Evolutionary conservation across 2,888 invertebrate species (phyloP), one percentile per base, ranked within the genome.

Genomic region (Drosophila subsilvestris): DNA sequence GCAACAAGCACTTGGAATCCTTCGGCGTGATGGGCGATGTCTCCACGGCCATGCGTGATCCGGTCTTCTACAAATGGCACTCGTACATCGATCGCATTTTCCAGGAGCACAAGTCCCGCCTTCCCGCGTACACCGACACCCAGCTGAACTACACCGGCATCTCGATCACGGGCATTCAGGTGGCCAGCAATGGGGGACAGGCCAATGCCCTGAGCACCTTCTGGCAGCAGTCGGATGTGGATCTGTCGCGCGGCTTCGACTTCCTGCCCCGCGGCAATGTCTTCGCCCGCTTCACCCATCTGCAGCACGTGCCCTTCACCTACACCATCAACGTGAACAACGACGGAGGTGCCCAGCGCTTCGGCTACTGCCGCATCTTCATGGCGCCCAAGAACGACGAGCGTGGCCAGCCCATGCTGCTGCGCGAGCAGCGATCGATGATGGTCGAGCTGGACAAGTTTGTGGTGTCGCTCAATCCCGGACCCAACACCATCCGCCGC

Each of bases 21-120:
- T 96, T 96, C 84, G 95, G 96, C 45, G 95, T 96, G 29, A 97
- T 97, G 94, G 97, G 96, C 0, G 97, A 97, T 88, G 94, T 96
- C 0, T 94, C 96, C 0, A 97, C 97, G 0, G 96, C 97, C 0
- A 97, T 97, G 97, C 93, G 97, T 2, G 97, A 97, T 92, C 97
- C 97, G 0, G 92, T 96, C 18, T 97, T 97, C 93, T 97, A 97
- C 93, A 95, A 96, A 89, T 97, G 96, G 96, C 97, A 97, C 88
- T 94, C 95, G 0, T 95, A 94, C 89, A 93, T 97, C 25, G 96
- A 97, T 83, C 95, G 96, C 78, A 92, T 97, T 32, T 97, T 97
- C 93, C 94, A 94, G 78, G 93, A 95, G 74, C 95, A 95, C 92
- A 97, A 97, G 92, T 93, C 93, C 69, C 95, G 94, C 14, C 92